Conservation (phyloP, 2,797 vertebrate species). For the Muscicapa comitata region DNA sequence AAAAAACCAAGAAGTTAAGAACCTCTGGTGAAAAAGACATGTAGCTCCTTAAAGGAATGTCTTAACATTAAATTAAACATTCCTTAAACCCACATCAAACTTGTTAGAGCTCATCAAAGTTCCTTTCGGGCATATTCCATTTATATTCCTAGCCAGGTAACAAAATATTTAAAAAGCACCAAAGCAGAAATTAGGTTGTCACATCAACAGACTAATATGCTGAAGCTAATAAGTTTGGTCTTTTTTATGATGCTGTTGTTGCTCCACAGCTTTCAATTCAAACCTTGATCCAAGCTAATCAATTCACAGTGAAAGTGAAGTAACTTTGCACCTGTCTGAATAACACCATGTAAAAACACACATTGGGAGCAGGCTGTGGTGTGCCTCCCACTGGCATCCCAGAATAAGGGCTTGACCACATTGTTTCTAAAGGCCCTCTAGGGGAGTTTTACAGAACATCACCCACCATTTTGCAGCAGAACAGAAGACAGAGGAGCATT, state of each 20-base stretch:
- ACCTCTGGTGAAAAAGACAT: not conserved
- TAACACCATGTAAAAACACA: not conserved
- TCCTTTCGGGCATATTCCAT: not conserved
- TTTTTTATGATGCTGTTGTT: not conserved
- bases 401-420: not conserved
- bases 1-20: not conserved
- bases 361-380: accelerated
- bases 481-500: not conserved
- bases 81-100: not conserved
- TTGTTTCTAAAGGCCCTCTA: not conserved
- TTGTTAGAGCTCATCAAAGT: not conserved
- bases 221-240: not conserved
- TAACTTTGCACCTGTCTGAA: not conserved
- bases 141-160: not conserved
- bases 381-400: not conserved
- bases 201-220: not conserved
- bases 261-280: not conserved
- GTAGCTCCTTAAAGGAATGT: not conserved
- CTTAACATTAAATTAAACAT: not conserved
- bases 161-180: not conserved
- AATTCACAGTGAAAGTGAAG: not conserved
- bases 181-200: not conserved
- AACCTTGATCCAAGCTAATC: not conserved
- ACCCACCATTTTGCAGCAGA: not conserved
- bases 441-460: not conserved